Conservation (phyloP, 2,888 invertebrate species). For the Apomyelois bistriatella region DNA sequence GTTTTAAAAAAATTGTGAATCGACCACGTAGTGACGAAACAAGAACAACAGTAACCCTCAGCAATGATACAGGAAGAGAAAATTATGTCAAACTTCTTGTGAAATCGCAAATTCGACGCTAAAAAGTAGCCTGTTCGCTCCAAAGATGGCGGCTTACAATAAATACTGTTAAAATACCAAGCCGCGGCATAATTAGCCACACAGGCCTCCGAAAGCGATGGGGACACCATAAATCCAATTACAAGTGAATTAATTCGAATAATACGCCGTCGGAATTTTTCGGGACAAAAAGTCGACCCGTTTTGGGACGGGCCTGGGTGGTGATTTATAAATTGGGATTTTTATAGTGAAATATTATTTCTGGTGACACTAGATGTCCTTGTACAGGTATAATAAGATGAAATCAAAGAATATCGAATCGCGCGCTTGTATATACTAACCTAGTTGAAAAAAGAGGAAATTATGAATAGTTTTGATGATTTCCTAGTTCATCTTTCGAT, state of each 20-base stretch:
- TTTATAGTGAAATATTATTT: background rate
- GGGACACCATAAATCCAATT: constrained; percentile 64
- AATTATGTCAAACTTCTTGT: background rate
- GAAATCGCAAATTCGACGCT: background rate
- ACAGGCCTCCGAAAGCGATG: constrained; percentile 32
- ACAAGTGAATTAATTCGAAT: constrained; percentile 63
- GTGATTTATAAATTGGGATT: constrained; percentile 8
- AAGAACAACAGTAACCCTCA: background rate
- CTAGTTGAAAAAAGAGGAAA: too few species aligned
- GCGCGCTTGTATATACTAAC: too few species aligned
- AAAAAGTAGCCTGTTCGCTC: background rate
- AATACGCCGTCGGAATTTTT: constrained; percentile 42
- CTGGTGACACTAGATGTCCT: background rate
- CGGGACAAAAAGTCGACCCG: constrained; percentile 22
- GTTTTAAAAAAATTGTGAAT: too few species aligned
- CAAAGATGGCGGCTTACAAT: constrained; percentile 46
- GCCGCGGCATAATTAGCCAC: constrained; percentile 60
- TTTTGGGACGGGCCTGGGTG: background rate
- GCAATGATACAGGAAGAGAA: background rate
- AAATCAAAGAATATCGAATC: too few species aligned
- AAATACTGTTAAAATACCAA: constrained; percentile 62
- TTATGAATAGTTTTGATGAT: too few species aligned
- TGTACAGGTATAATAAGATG: background rate
- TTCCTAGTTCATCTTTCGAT: too few species aligned
- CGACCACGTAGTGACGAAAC: too few species aligned